Conservation (phyloP, 2,113 vertebrate genomes). For the Perca schrenkii region DNA sequence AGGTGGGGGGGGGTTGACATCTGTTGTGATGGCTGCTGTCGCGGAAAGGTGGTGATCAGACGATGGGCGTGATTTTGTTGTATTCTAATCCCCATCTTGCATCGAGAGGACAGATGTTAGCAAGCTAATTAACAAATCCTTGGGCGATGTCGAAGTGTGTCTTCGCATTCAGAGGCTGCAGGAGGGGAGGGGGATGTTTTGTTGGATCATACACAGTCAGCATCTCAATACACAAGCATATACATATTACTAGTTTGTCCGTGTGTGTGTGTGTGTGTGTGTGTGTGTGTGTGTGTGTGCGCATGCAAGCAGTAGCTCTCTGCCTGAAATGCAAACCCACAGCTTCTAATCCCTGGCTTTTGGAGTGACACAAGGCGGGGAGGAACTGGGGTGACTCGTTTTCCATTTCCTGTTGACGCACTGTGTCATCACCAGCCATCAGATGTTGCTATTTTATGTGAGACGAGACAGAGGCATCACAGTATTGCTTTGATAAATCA, state of each 20-base stretch:
- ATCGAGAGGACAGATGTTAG: constrained; percentile 80
- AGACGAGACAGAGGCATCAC: constrained; percentile 19
- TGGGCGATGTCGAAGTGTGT: constrained; percentile 56
- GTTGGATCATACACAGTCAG: constrained; percentile 61
- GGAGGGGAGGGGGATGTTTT: constrained; percentile 53
- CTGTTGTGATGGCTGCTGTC: constrained; percentile 68
- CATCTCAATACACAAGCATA: constrained; percentile 45
- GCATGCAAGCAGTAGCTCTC: neutral
- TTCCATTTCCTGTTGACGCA: constrained; percentile 67
- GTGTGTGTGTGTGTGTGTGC: neutral
- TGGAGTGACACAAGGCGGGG: constrained; percentile 21
- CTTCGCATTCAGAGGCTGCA: constrained; percentile 57
- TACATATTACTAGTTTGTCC: neutral
- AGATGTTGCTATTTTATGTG: constrained; percentile 46
- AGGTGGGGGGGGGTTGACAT: constrained; percentile 67
- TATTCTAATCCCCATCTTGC: constrained; percentile 74
- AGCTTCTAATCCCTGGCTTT: constrained; percentile 26
- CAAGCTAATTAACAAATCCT: constrained; percentile 83
- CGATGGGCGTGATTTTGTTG: constrained; percentile 58
- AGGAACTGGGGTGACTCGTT: constrained; percentile 13
- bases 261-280: neutral
- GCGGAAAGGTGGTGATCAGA: constrained; percentile 61
- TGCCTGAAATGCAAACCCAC: neutral
- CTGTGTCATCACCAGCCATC: constrained; percentile 65
- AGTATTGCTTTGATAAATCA: constrained; percentile 35